Evolutionary conservation across 2,113 vertebrate genomes (phyloP), one percentile per base, ranked within the genome.

Genomic region (Recurvirostra avosetta): DNA sequence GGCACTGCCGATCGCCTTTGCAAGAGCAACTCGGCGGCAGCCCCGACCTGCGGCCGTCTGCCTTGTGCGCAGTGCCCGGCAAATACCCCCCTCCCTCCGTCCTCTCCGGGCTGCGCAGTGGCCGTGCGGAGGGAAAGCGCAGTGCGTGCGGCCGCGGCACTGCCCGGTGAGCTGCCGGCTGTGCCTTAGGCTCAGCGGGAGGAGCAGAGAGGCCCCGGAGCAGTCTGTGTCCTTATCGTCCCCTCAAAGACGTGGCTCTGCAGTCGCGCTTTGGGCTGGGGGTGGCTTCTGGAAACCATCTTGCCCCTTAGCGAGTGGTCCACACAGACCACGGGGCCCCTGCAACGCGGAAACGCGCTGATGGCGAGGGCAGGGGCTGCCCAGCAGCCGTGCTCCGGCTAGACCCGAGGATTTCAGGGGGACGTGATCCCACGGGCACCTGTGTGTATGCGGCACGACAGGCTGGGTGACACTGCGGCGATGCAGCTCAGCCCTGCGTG

Each of bases 281-380:
- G 87, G 14, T 4, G 34, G 59, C 58, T 56, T 38, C 75, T 56
- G 68, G 83, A 15, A 62, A 30, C 13, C 29, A 2, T 0, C 27
- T 15, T 16, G 17, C 34, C 63, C 77, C 40, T 40, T 6, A 8
- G 78, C 1, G 2, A 25, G 40, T 2, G 49, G 68, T 4, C 9
- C 61, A 3, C 40, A 5, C 1, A 7, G 53, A 12, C 15, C 6
- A 1, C 27, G 8, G 15, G 10, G 26, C 14, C 58, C 20, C n/a
- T 15, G 40, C 0, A 8, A 25, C 1, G 3, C 29, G 67, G 63
- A 55, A 11, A 34, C 0, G 3, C 0, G 1, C 34, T 9, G 38
- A 4, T 19, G 55, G 10, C 1, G 15, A 47, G 73, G 47, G 25
- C 62, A 25, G 78, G 30, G 52, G 55, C 41, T 53, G 6, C 61